Base-by-base conservation (phyloP, 2,113 vertebrate species). In the Pionites leucogaster region DNA sequence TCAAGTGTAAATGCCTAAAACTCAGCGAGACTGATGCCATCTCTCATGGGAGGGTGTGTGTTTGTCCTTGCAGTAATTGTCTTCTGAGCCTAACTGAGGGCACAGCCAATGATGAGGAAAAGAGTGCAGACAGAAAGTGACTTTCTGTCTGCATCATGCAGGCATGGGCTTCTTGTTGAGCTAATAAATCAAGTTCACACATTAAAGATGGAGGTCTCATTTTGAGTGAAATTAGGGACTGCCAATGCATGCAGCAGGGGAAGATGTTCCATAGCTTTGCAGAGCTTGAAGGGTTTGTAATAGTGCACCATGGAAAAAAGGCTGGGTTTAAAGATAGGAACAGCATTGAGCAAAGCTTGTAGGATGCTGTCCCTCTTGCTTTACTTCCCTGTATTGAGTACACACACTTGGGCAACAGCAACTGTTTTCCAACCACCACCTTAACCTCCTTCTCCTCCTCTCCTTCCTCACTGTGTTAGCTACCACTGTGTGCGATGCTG, bases 401-500 rank as follows among this genome's bases (percentile, higher is more conserved):
- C 44, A 11, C 8, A 5, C 1, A 7, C 33, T 31, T 3, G 2
- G 65, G 46, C 33, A 27, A n/a, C 49, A 86, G 37, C 11, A 78
- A 31, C 5, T 3, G 1, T 55, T 39, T 7, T 19, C 47, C 42
- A 67, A 75, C 31, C n/a, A 8, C 13, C 20, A 5, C 42, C 47
- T 57, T 1, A 11, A 53, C 31, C 60, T 64, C 46, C 15, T 46
- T 8, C 68, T 70, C 35, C 57, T 55, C 39, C 53, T 50, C 46
- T 35, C 41, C 24, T 49, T 88, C 47, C 65, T 44, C 10, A 5
- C 78, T 11, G 7, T 22, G 0, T 87, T 55, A 99, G 99, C 99
- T 44, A 99, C 99, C 13, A 99, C 99, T 0, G 86, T 98, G 19
- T 99, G 99, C 7, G 99, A 99, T 44, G 62, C 98, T 0, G 98